Conservation (phyloP, 2,113 vertebrate genomes). For the Callospermophilus lateralis region DNA sequence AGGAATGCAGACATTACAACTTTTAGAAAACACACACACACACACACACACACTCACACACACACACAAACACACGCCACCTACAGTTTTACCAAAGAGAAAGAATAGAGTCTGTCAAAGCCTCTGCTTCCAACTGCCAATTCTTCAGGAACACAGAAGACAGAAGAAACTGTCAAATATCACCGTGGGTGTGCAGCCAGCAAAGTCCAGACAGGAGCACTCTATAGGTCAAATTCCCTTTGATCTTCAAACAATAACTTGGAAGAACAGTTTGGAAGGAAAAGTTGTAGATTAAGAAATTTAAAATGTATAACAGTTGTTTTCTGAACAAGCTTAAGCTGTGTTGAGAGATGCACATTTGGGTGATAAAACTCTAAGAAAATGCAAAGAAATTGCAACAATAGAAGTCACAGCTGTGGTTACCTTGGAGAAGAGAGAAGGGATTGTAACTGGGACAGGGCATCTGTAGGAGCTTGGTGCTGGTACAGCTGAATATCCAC, state of each 20-base stretch:
- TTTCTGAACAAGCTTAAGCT: not conserved
- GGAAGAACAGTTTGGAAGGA: not conserved
- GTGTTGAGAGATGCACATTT: not conserved
- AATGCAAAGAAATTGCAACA: not conserved
- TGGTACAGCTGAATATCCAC: not conserved
- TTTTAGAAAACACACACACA: too few species aligned
- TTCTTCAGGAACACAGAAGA: not conserved
- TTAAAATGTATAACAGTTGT: not conserved
- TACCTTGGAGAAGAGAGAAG: not conserved
- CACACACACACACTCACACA: too few species aligned
- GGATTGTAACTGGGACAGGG: not conserved
- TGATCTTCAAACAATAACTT: not conserved
- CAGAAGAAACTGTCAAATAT: not conserved
- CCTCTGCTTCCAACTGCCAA: not conserved
- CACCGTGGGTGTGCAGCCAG: not conserved
- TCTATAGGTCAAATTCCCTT: not conserved
- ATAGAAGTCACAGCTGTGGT: not conserved
- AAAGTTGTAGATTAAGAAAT: not conserved
- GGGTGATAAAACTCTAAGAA: not conserved
- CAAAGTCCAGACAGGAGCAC: too few species aligned
- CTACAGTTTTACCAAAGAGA: not conserved
- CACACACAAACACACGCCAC: too few species aligned
- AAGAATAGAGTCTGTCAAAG: not conserved
- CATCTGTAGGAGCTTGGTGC: not conserved
- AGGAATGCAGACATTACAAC: not conserved